Evolutionary conservation across 2,113 vertebrate genomes (phyloP).

Genomic region (Boulengeromyrus knoepffleri): DNA sequence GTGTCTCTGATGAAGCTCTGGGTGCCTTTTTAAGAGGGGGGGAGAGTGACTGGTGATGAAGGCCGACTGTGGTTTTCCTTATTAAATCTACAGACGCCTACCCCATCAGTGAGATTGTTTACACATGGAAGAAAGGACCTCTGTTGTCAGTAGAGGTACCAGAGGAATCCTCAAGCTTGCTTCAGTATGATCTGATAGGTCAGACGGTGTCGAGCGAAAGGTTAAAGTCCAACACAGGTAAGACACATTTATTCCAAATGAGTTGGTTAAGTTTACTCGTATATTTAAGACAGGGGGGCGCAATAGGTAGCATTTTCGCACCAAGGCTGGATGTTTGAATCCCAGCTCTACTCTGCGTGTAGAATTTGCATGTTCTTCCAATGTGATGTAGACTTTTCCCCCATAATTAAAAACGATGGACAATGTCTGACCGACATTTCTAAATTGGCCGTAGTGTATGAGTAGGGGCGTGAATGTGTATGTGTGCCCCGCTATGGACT

Average conservation of each 20-base stretch:
- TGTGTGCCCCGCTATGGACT: background rate
- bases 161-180: slow-evolving; percentile 66
- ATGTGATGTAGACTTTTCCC: background rate
- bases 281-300: background rate
- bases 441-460: background rate
- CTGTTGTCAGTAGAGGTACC: slow-evolving; percentile 68
- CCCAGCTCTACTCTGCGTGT: no score
- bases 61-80: background rate
- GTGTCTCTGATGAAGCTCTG: slow-evolving; percentile 34
- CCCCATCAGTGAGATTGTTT: slow-evolving; percentile 69
- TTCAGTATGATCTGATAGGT: slow-evolving; percentile 71
- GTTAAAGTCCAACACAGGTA: slow-evolving; percentile 68
- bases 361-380: background rate
- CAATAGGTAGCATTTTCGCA: background rate
- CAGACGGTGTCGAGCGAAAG: slow-evolving; percentile 69
- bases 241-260: slow-evolving; percentile 14
- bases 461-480: background rate
- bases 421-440: background rate
- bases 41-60: slow-evolving; percentile 26
- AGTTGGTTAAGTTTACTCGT: background rate
- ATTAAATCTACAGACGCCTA: slow-evolving; percentile 60
- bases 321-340: background rate
- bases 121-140: slow-evolving; percentile 73
- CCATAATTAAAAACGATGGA: background rate
- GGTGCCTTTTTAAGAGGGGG: slow-evolving; percentile 34